Evolutionary conservation across 2,888 invertebrate genomes (phyloP).

Genomic region (Strigamia crassipes): DNA sequence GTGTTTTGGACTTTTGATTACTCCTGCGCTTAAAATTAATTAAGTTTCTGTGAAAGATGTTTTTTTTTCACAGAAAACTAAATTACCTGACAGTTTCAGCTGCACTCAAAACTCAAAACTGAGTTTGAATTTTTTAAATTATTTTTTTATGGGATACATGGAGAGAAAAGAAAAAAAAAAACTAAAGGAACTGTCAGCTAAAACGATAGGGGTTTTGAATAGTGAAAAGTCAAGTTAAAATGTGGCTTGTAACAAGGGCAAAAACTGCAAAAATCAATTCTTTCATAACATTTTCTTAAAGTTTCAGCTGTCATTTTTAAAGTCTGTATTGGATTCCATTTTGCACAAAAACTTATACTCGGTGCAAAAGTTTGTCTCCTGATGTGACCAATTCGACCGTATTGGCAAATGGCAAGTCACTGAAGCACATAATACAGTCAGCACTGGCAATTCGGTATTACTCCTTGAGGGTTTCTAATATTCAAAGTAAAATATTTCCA

Average conservation of each 20-base stretch:
- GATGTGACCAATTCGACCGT: slow-evolving; percentile 21
- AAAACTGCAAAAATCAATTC: slow-evolving; percentile 6
- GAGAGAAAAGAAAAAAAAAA: not conserved
- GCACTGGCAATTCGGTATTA: slow-evolving; percentile 11
- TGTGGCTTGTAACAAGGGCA: slow-evolving; percentile 14
- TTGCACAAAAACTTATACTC: slow-evolving; percentile 18
- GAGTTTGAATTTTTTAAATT: not conserved
- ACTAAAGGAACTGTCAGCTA: slow-evolving; percentile 5
- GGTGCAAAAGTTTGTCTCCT: slow-evolving; percentile 16
- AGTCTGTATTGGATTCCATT: slow-evolving; percentile 16
- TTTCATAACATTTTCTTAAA: slow-evolving; percentile 16
- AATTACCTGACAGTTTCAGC: slow-evolving; percentile 7
- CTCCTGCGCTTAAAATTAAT: not conserved
- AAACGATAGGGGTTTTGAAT: slow-evolving; percentile 4
- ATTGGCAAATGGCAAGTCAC: slow-evolving; percentile 17
- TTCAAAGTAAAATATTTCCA: slow-evolving; percentile 17
- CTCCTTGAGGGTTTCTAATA: slow-evolving; percentile 17
- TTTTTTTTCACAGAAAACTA: not conserved
- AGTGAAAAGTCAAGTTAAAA: slow-evolving; percentile 1
- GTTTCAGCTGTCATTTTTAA: slow-evolving; percentile 16
- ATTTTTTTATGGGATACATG: not conserved
- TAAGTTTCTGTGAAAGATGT: not conserved
- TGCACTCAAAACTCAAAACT: not conserved
- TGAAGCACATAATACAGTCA: slow-evolving; percentile 21
- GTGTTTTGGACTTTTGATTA: slow-evolving; percentile 36